A percentile compares a stretch with the other conserved stretches of the same genome.
These are phyloP conservation scores for Carlito syrichta DNA, from an alignment of 2,113 vertebrate genomes.

Conservation along the genomic window DNA sequence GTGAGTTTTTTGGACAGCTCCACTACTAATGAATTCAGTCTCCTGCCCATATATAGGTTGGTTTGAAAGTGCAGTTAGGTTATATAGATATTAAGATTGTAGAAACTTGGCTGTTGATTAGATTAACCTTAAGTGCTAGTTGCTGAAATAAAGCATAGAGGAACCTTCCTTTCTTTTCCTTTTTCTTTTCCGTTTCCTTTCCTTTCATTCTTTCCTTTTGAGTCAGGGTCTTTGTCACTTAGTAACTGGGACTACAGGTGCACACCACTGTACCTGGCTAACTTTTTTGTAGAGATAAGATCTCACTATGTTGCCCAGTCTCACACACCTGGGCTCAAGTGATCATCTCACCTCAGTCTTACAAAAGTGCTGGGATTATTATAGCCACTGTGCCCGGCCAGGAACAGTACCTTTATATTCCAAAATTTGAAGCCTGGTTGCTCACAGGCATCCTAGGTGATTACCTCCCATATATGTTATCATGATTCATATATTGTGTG, in stretches of 20 bases:
- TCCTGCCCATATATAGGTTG: not conserved
- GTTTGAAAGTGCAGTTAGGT: not conserved
- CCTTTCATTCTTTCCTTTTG: no score
- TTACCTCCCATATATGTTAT: not conserved
- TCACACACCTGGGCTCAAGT: no score
- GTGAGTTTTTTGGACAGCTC: not conserved
- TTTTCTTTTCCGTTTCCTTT: no score
- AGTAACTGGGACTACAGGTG: no score
- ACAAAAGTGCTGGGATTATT: no score
- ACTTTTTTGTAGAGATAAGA: no score
- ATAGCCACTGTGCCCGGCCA: no score
- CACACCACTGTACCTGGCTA: no score
- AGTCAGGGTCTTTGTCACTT: no score
- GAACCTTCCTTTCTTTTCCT: no score
- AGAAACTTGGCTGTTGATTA: not conserved
- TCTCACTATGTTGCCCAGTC: no score
- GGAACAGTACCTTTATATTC: not conserved
- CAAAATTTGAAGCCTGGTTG: not conserved
- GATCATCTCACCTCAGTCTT: no score
- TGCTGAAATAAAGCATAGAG: not conserved
- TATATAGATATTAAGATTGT: not conserved
- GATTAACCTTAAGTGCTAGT: not conserved
- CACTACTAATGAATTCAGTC: not conserved
- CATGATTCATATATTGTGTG: not conserved
- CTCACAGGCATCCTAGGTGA: not conserved